These are phyloP conservation scores for Ptychoptera contaminata DNA, from an alignment of 2,888 invertebrate genomes.

Conservation along the genomic window DNA sequence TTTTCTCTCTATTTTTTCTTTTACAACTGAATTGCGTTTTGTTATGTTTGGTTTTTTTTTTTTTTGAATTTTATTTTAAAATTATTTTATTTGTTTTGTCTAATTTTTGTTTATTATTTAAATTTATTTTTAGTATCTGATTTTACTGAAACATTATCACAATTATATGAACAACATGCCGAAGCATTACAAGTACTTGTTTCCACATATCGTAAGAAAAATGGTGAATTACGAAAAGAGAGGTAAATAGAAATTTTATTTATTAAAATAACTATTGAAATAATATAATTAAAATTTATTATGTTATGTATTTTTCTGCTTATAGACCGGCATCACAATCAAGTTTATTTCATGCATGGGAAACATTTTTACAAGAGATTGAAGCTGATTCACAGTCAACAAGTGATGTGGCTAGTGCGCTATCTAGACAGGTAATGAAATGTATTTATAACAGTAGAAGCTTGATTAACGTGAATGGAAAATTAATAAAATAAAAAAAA, in stretches of 20 bases:
- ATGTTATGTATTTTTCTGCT: slow-evolving; percentile 7
- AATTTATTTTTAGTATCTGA: slow-evolving; percentile 57
- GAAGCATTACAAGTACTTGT: slow-evolving; percentile 73
- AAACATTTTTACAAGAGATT: slow-evolving; percentile 75
- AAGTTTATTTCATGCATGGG: slow-evolving; percentile 81
- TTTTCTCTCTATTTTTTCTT: no score
- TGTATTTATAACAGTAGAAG: no score
- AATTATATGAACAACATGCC: slow-evolving; percentile 78
- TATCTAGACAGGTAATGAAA: slow-evolving; percentile 45
- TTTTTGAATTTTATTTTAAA: neutral
- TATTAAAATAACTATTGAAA: neutral
- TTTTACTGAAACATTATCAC: slow-evolving; percentile 78
- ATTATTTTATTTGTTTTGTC: neutral
- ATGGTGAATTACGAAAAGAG: slow-evolving; percentile 74
- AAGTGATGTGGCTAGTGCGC: slow-evolving; percentile 66
- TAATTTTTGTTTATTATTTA: neutral
- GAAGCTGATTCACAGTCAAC: slow-evolving; percentile 78
- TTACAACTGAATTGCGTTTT: neutral
- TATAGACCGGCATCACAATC: slow-evolving; percentile 60
- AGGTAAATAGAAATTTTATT: slow-evolving; percentile 38
- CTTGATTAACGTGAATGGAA: no score
- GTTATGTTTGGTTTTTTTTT: neutral
- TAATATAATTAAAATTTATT: neutral
- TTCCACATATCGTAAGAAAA: slow-evolving; percentile 70
- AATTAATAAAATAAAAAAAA: no score